A percentile compares a stretch with the other conserved stretches of the same genome.
Evolutionary conservation across 2,888 invertebrate genomes (phyloP).

Genomic region (Ophioninae sp.): DNA sequence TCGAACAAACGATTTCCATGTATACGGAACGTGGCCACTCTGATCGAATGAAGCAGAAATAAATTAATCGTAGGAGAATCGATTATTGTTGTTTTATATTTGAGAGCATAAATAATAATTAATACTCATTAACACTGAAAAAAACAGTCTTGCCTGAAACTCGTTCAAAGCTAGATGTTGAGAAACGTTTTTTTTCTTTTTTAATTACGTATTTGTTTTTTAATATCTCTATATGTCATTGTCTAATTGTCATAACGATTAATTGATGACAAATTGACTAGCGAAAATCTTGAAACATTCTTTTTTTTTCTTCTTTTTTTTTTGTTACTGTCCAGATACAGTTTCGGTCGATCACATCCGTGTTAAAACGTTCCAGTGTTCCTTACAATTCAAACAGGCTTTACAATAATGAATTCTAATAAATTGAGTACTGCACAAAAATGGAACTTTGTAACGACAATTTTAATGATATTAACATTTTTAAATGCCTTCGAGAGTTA

Average conservation of each 20-base stretch:
- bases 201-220: too few species aligned
- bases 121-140: too few species aligned
- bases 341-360: neutral
- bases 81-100: neutral
- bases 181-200: too few species aligned
- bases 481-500: constrained; percentile 2
- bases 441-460: neutral
- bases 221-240: too few species aligned
- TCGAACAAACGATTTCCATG: neutral
- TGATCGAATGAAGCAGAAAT: neutral
- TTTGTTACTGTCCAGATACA: neutral
- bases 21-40: neutral
- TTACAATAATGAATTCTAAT: neutral
- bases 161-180: too few species aligned
- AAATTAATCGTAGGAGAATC: neutral
- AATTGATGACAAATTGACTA: too few species aligned
- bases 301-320: neutral
- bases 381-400: too few species aligned
- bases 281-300: too few species aligned
- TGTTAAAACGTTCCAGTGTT: neutral
- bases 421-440: neutral
- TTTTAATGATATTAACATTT: neutral
- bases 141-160: too few species aligned
- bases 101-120: too few species aligned
- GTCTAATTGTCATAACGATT: too few species aligned